A percentile compares a stretch with the other conserved stretches of the same genome.
Evolutionary conservation across 2,113 vertebrate species (phyloP).

Genomic region (Sorex araneus): DNA sequence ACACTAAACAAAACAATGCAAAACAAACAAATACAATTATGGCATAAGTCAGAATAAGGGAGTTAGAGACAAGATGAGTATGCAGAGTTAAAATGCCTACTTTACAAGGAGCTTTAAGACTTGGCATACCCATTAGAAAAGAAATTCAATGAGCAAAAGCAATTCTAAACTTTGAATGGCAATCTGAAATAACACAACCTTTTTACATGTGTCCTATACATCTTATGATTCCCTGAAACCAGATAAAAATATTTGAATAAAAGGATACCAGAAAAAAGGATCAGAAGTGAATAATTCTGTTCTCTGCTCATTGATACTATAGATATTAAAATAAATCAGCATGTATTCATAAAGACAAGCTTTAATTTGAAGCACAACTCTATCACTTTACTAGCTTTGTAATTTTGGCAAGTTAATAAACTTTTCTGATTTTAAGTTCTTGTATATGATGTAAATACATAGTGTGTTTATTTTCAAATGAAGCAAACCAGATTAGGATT

Average conservation of each 20-base stretch:
- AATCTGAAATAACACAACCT: not conserved
- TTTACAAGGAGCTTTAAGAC: conserved; percentile 51
- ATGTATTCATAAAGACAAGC: not conserved
- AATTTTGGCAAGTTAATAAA: conserved; percentile 59
- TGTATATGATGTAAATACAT: conserved; percentile 38
- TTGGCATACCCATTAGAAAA: not conserved
- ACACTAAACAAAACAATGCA: not conserved
- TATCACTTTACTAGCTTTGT: not conserved
- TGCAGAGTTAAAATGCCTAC: not conserved
- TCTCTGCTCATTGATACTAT: conserved; percentile 36
- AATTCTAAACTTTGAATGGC: conserved; percentile 3
- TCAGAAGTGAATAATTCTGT: conserved; percentile 23
- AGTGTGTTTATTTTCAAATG: not conserved
- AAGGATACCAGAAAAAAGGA: not conserved
- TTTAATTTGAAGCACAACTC: not conserved
- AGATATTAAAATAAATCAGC: conserved; percentile 49
- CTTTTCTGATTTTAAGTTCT: conserved; percentile 54
- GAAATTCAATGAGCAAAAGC: not conserved
- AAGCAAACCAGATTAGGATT: accelerated
- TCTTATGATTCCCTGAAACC: not conserved
- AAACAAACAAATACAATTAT: not conserved
- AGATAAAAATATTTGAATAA: not conserved
- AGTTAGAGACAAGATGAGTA: not conserved
- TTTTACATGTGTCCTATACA: not conserved
- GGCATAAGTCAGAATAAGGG: not conserved